phyloP scores from a whole-genome alignment of 2,113 vertebrate genomes.

The Zootoca vivipara region DNA sequence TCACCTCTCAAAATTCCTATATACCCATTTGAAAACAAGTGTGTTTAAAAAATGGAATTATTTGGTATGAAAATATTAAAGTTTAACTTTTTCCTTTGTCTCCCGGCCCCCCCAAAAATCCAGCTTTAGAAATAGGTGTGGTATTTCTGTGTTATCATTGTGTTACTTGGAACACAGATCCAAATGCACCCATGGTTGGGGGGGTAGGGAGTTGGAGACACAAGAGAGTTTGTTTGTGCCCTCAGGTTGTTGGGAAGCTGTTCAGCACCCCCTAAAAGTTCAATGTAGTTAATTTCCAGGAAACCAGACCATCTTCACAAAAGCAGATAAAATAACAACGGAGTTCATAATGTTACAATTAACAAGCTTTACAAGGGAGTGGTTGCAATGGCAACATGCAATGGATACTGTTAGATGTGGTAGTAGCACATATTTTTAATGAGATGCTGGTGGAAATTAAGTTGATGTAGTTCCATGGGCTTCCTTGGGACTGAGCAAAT shows the following conservation, averaged over 20 bases:
- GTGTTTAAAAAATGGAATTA: neutral
- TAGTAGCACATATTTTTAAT: neutral
- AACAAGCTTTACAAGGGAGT: neutral
- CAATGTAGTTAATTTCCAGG: neutral
- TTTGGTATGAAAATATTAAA: neutral
- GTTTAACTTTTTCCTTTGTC: neutral
- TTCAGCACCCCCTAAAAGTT: neutral
- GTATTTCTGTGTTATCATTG: neutral
- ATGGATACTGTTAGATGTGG: neutral
- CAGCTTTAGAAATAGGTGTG: neutral
- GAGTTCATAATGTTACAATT: rapidly evolving
- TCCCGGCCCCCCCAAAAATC: neutral
- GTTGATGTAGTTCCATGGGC: neutral
- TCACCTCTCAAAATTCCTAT: neutral
- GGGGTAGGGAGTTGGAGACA: neutral
- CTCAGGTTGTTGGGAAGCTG: neutral
- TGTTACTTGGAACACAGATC: neutral
- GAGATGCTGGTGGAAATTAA: neutral
- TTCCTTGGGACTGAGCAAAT: neutral
- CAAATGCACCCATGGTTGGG: neutral
- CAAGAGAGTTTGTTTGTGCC: neutral
- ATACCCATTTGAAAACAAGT: neutral
- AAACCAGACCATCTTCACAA: neutral
- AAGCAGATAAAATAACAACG: neutral
- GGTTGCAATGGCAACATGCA: neutral